phyloP scores from a whole-genome alignment of 2,797 vertebrate species.

The Takifugu ocellatus region DNA sequence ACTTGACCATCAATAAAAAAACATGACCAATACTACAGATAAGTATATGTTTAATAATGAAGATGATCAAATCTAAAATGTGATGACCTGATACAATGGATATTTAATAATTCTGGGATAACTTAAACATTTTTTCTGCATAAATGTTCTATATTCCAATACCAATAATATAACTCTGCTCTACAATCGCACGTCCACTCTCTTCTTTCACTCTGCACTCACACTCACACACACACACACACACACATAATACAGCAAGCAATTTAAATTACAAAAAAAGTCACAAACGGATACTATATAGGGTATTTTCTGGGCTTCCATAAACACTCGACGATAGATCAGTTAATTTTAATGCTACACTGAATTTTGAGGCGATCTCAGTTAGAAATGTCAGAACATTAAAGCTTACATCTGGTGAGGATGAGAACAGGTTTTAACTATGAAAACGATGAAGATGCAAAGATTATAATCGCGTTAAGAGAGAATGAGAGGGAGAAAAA shows the following conservation, averaged over 20 bases:
- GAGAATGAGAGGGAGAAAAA: constrained; percentile 43
- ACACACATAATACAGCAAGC: constrained; percentile 73
- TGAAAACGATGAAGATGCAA: constrained; percentile 58
- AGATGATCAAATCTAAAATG: constrained; percentile 82
- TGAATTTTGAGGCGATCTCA: constrained; percentile 84
- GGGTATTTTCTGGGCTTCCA: constrained; percentile 76
- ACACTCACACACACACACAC: no score
- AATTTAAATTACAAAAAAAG: constrained; percentile 55
- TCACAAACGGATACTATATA: constrained; percentile 81
- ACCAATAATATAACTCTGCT: constrained; percentile 81
- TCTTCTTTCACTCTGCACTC: constrained; percentile 58
- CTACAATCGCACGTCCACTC: constrained; percentile 77
- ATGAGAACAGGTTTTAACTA: constrained; percentile 65
- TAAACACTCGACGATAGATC: constrained; percentile 81
- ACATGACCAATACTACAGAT: constrained; percentile 65
- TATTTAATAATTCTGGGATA: constrained; percentile 80
- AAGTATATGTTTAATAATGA: constrained; percentile 85
- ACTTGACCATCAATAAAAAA: background rate
- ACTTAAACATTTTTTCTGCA: constrained; percentile 71
- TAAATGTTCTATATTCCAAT: constrained; percentile 78
- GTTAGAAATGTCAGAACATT: constrained; percentile 86
- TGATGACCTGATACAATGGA: constrained; percentile 81
- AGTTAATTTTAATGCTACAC: constrained; percentile 82
- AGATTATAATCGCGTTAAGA: constrained; percentile 70
- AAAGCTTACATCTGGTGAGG: constrained; percentile 88